Percentiles rank a stretch among this genome's conserved stretches.
Conservation (phyloP, 2,797 vertebrate species). For the Coreius guichenoti region DNA sequence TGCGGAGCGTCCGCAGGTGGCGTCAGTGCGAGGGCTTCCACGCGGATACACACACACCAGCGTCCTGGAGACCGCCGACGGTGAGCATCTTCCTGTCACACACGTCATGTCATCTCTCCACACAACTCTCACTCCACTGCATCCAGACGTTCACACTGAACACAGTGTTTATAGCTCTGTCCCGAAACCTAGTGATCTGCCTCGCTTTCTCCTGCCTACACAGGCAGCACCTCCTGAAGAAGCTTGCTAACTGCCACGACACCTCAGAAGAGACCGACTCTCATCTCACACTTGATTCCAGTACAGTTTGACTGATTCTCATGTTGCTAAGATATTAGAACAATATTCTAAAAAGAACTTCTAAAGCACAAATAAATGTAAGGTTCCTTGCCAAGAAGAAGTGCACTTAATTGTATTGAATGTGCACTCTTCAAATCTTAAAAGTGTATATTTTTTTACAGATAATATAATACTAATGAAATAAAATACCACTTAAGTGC, state of each 20-base stretch:
- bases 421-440: background rate
- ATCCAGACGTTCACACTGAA: background rate
- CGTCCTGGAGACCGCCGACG: conserved; percentile 92
- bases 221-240: no score
- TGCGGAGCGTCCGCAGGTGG: conserved; percentile 83
- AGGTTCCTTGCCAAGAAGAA: background rate
- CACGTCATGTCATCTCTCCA: background rate
- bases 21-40: conserved; percentile 85
- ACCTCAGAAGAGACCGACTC: background rate
- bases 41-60: conserved; percentile 82
- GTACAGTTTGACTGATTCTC: background rate
- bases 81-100: conserved; percentile 73
- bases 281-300: background rate
- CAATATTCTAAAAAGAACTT: background rate
- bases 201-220: no score
- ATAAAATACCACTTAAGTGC: background rate
- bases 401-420: background rate
- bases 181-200: background rate
- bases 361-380: background rate
- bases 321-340: background rate
- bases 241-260: background rate
- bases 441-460: background rate
- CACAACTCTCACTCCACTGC: background rate
- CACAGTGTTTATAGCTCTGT: background rate
- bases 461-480: background rate